phyloP scores from a whole-genome alignment of 2,888 invertebrate genomes.

The Eupithecia vulgata region DNA sequence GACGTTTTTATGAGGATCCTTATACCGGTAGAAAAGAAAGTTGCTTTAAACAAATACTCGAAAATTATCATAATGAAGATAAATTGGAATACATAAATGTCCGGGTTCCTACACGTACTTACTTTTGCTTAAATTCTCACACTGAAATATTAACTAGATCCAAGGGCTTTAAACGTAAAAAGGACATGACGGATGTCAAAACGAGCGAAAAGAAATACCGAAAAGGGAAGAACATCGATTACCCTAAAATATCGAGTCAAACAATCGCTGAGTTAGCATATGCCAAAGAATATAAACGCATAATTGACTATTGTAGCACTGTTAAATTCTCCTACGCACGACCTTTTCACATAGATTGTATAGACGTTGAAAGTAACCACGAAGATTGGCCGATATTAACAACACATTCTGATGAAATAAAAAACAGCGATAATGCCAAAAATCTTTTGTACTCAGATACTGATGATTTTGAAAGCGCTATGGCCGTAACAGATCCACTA shows the following conservation, averaged over 20 bases:
- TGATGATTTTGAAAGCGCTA: slow-evolving; percentile 26
- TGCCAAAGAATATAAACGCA: slow-evolving; percentile 62
- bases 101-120: slow-evolving; percentile 18
- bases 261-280: slow-evolving; percentile 58
- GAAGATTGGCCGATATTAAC: slow-evolving; percentile 66
- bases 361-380: slow-evolving; percentile 61
- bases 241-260: slow-evolving; percentile 57
- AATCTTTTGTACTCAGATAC: slow-evolving; percentile 56
- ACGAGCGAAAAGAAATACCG: slow-evolving; percentile 61
- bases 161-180: slow-evolving; percentile 67
- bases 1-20: not conserved
- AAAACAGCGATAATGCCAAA: slow-evolving; percentile 44
- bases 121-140: not conserved
- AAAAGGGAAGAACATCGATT: slow-evolving; percentile 74
- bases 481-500: slow-evolving; percentile 51
- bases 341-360: slow-evolving; percentile 68
- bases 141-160: slow-evolving; percentile 4
- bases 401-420: slow-evolving; percentile 30
- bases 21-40: not conserved
- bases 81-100: slow-evolving; percentile 14
- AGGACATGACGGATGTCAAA: slow-evolving; percentile 55
- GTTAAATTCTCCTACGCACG: slow-evolving; percentile 73
- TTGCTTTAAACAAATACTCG: not conserved
- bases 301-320: slow-evolving; percentile 67
- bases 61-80: slow-evolving; percentile 1